Conservation (phyloP, 2,113 vertebrate species). For the Acanthochromis polyacanthus region DNA sequence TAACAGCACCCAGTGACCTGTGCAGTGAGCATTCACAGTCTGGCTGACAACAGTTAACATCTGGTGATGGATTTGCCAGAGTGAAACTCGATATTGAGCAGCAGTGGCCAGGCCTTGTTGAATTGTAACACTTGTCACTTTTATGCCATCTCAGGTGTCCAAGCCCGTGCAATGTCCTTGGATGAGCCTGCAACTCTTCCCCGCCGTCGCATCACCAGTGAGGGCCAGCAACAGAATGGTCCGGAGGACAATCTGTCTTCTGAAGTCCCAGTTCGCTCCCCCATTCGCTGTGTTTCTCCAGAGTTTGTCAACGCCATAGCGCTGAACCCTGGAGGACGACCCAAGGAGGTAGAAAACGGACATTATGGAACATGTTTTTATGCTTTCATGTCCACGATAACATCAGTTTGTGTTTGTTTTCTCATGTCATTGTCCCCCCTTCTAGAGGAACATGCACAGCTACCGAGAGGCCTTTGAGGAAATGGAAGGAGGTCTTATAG, state of each 20-base stretch:
- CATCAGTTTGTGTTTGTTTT: conserved; percentile 7
- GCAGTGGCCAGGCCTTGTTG: neutral
- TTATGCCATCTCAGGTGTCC: conserved; percentile 84
- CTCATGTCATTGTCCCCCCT: conserved; percentile 41
- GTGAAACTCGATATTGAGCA: neutral
- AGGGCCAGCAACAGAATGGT: conserved; percentile 88
- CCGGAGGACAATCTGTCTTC: conserved; percentile 72
- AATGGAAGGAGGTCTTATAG: conserved; percentile 87
- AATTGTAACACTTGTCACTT: conserved; percentile 5
- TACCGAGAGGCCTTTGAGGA: conserved; percentile 98
- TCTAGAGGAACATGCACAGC: conserved; percentile 96
- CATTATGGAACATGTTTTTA: neutral
- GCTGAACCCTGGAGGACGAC: conserved; percentile 96
- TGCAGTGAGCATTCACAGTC: conserved; percentile 33
- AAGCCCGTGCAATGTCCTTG: conserved; percentile 82
- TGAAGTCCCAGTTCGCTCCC: conserved; percentile 90
- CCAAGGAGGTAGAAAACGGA: conserved; percentile 90
- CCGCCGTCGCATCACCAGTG: conserved; percentile 85
- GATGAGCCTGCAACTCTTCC: conserved; percentile 82
- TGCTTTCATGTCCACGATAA: neutral
- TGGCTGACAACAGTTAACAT: conserved; percentile 48
- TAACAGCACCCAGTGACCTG: conserved; percentile 12
- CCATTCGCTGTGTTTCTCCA: conserved; percentile 92
- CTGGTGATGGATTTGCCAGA: conserved; percentile 14
- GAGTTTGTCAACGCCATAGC: conserved; percentile 95